A percentile compares a stretch with the other conserved stretches of the same genome.
Evolutionary conservation across 2,797 vertebrate species (phyloP).

Genomic region (Channa striata): DNA sequence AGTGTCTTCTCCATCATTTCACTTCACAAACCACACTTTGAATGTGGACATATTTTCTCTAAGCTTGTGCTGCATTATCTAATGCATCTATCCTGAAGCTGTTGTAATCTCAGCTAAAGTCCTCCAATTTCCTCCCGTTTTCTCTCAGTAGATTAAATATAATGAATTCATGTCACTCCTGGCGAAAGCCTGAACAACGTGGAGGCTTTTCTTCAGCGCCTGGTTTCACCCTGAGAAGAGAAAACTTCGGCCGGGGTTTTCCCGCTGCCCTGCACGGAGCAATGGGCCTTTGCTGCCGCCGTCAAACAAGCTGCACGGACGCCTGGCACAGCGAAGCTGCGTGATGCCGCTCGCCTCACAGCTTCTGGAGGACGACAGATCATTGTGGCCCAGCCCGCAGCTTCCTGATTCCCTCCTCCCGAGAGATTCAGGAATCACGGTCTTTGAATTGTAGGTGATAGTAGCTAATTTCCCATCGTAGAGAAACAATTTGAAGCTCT

Average conservation of each 20-base stretch:
- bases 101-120: not conserved
- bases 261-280: not conserved
- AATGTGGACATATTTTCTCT: too few relatives aligned
- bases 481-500: too few relatives aligned
- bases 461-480: too few relatives aligned
- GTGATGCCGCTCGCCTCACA: not conserved
- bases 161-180: slow-evolving; percentile 6
- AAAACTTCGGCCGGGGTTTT: not conserved
- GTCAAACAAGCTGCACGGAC: not conserved
- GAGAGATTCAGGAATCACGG: not conserved
- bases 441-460: too few relatives aligned
- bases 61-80: too few relatives aligned
- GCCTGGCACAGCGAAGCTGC: not conserved
- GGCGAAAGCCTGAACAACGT: not conserved
- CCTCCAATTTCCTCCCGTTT: fast-evolving
- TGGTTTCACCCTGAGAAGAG: not conserved
- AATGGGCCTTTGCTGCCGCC: not conserved
- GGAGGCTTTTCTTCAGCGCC: not conserved
- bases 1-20: too few relatives aligned
- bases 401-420: not conserved
- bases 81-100: too few relatives aligned
- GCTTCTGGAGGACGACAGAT: not conserved
- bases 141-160: not conserved
- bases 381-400: not conserved
- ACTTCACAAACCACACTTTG: too few relatives aligned